Evolutionary conservation across 2,888 invertebrate species (phyloP).

Genomic region (Watsonalla binaria): DNA sequence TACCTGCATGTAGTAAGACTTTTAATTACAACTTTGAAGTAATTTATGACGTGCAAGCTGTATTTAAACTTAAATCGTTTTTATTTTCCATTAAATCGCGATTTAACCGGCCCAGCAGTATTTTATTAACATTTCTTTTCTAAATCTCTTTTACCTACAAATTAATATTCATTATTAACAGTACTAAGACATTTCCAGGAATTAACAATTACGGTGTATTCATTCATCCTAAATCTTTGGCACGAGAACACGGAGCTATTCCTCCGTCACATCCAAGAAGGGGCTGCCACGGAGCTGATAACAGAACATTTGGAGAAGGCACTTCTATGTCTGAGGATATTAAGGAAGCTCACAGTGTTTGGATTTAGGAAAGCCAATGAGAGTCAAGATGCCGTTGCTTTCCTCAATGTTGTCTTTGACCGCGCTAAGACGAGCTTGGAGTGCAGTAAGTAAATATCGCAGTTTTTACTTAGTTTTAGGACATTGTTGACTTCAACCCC

Average conservation of each 20-base stretch:
- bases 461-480: neutral
- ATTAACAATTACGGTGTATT: constrained; percentile 85
- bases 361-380: constrained; percentile 89
- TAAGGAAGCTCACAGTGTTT: constrained; percentile 89
- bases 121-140: too few species aligned
- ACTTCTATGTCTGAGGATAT: constrained; percentile 86
- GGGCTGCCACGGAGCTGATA: constrained; percentile 78
- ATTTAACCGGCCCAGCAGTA: too few species aligned
- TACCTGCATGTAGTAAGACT: too few species aligned
- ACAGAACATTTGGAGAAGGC: constrained; percentile 88
- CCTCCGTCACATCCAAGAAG: constrained; percentile 81
- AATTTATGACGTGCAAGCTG: too few species aligned
- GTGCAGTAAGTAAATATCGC: constrained; percentile 82
- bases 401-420: constrained; percentile 88
- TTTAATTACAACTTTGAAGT: too few species aligned
- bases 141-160: too few species aligned
- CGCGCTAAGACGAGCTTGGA: constrained; percentile 87
- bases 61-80: too few species aligned
- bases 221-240: constrained; percentile 88
- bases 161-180: constrained; percentile 2
- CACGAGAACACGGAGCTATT: constrained; percentile 85
- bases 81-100: too few species aligned
- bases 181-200: constrained; percentile 72
- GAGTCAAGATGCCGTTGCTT: constrained; percentile 85
- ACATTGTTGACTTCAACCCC: neutral